Conservation (phyloP, 2,888 invertebrate genomes). For the Melinaea menophilus region DNA sequence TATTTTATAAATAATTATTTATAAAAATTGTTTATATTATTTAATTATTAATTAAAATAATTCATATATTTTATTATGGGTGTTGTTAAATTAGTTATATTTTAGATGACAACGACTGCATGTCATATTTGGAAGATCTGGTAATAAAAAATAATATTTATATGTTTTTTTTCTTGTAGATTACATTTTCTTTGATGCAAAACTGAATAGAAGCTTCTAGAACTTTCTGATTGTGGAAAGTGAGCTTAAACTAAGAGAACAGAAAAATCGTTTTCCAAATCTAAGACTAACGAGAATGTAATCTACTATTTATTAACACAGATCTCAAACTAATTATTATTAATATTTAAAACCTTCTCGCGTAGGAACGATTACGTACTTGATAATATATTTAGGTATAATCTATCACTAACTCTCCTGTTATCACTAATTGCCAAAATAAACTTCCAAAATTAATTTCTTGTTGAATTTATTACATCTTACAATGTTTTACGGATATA, state of each 20-base stretch:
- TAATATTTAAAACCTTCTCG: constrained; percentile 39
- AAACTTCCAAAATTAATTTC: constrained; percentile 58
- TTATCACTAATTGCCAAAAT: constrained; percentile 65
- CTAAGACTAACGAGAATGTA: not conserved
- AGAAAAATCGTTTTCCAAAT: no score
- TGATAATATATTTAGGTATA: constrained; percentile 42
- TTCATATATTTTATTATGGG: constrained; percentile 2
- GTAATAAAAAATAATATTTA: no score
- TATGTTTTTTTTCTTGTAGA: not conserved
- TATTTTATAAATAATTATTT: constrained; percentile 1
- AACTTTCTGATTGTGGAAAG: not conserved
- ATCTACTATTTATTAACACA: not conserved
- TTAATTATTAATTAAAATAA: not conserved
- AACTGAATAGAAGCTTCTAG: not conserved
- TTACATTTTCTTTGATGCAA: not conserved
- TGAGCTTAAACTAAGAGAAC: not conserved
- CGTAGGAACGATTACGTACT: constrained; percentile 46
- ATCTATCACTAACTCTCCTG: constrained; percentile 47
- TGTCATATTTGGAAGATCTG: not conserved
- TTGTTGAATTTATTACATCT: constrained; percentile 60
- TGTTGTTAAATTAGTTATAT: not conserved
- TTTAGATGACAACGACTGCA: not conserved
- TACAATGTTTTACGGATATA: constrained; percentile 29
- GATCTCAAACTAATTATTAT: not conserved
- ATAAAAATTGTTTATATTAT: not conserved